A percentile compares a stretch with the other conserved stretches of the same genome.
Conservation (phyloP, 2,113 vertebrate species). For the Albula goreensis region DNA sequence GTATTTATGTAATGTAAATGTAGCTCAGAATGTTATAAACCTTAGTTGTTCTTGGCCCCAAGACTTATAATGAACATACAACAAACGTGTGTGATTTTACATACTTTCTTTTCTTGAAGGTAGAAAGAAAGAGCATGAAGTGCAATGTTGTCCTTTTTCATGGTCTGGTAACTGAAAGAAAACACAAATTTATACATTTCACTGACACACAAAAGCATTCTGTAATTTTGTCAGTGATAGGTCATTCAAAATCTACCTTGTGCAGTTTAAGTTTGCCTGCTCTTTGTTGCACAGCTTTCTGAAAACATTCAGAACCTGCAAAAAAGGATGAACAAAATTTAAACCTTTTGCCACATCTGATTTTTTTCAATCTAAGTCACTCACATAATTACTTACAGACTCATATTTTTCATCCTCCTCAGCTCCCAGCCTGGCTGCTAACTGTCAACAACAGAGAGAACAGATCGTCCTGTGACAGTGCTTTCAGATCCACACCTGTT, state of each 20-base stretch:
- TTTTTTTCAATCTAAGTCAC: too few species aligned
- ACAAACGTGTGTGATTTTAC: background rate
- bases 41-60: background rate
- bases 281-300: slow-evolving; percentile 65
- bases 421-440: slow-evolving; percentile 45
- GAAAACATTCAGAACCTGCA: slow-evolving; percentile 62
- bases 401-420: slow-evolving; percentile 68
- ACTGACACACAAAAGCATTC: slow-evolving; percentile 13
- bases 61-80: background rate
- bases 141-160: slow-evolving; percentile 52
- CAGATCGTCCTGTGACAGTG: background rate
- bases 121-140: slow-evolving; percentile 63
- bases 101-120: slow-evolving; percentile 66
- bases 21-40: background rate
- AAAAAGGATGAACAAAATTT: slow-evolving; percentile 1
- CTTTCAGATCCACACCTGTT: background rate
- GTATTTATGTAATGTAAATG: background rate
- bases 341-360: background rate
- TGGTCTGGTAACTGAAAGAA: slow-evolving; percentile 50
- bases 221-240: background rate
- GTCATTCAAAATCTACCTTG: slow-evolving; percentile 46
- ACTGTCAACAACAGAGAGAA: slow-evolving; percentile 41
- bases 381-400: slow-evolving; percentile 46
- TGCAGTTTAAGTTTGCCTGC: slow-evolving; percentile 59
- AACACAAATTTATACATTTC: background rate